Evolutionary conservation across 1,140 invertebrate genomes (phyloP).

Genomic region (Neomicropteryx cornuta): DNA sequence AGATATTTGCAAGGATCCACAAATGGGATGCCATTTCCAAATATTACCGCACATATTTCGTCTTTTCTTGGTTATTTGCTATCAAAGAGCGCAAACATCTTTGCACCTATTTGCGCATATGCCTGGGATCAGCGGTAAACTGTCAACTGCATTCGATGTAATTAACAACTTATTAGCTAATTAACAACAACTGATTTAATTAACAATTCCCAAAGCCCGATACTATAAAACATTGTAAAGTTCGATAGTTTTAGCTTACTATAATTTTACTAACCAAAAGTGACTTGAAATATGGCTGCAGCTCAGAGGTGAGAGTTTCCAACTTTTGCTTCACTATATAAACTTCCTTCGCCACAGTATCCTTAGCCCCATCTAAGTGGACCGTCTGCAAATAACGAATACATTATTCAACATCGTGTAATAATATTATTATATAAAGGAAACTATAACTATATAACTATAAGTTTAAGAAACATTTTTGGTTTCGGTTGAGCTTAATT

Average conservation of each 20-base stretch:
- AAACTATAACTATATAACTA: slow-evolving; percentile 2
- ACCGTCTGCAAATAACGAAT: slow-evolving; percentile 19
- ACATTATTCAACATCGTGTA: slow-evolving; percentile 2
- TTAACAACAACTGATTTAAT: neutral
- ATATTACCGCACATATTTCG: too few relatives aligned
- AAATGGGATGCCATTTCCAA: too few relatives aligned
- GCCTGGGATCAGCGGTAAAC: neutral
- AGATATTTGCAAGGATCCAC: too few relatives aligned
- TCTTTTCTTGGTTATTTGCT: too few relatives aligned
- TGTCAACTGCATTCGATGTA: neutral
- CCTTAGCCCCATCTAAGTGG: slow-evolving; percentile 22
- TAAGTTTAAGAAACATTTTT: slow-evolving; percentile 18
- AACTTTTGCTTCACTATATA: slow-evolving; percentile 21
- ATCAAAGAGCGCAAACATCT: neutral
- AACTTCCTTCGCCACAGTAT: slow-evolving; percentile 25
- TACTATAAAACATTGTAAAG: neutral
- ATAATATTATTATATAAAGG: neutral
- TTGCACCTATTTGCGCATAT: neutral
- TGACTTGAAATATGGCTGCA: slow-evolving; percentile 27
- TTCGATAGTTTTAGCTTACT: neutral
- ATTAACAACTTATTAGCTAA: slow-evolving; percentile 1
- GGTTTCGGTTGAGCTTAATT: slow-evolving; percentile 23
- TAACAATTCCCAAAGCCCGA: neutral
- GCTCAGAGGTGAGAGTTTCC: slow-evolving; percentile 24
- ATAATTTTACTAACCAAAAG: slow-evolving; percentile 25